A percentile compares a stretch with the other conserved stretches of the same genome.
These are phyloP conservation scores for Seriola dumerili DNA, from an alignment of 2,113 vertebrate genomes.

Conservation along the genomic window DNA sequence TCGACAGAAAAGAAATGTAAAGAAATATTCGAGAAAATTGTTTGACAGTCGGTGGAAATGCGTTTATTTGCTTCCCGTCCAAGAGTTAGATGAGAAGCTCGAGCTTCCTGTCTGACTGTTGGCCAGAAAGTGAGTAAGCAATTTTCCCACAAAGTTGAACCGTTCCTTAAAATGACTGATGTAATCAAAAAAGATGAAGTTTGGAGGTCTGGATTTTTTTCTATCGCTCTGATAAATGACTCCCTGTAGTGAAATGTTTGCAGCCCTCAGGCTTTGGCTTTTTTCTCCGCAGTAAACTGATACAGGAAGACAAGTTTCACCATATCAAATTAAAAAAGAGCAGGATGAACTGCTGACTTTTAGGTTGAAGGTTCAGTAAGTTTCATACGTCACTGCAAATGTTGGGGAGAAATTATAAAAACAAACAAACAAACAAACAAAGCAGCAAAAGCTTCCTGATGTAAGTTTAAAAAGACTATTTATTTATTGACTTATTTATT, in stretches of 20 bases:
- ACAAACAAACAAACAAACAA: slow-evolving; percentile 7
- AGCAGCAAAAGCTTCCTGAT: slow-evolving; percentile 58
- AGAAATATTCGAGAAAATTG: too few species aligned
- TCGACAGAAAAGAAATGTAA: too few species aligned
- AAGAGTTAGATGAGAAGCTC: neutral
- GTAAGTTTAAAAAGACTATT: slow-evolving; percentile 47
- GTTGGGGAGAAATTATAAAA: slow-evolving; percentile 43
- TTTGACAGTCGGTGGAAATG: neutral
- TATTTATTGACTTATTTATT: slow-evolving; percentile 83
- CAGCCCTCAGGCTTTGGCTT: neutral
- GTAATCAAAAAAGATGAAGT: neutral
- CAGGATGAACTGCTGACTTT: slow-evolving; percentile 26
- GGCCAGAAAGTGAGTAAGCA: neutral
- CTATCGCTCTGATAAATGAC: neutral
- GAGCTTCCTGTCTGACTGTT: too few species aligned
- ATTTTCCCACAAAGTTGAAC: slow-evolving; percentile 10
- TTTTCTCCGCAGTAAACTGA: neutral
- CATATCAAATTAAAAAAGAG: neutral
- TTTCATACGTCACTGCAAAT: slow-evolving; percentile 15
- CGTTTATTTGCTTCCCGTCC: neutral
- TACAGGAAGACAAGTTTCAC: neutral
- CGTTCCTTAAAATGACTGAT: neutral
- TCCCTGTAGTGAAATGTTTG: neutral
- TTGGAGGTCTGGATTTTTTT: neutral
- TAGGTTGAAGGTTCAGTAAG: slow-evolving; percentile 11